Evolutionary conservation across 1,140 invertebrate genomes (phyloP), one percentile per base, ranked within the genome.

Genomic region (Hyphantria cunea): DNA sequence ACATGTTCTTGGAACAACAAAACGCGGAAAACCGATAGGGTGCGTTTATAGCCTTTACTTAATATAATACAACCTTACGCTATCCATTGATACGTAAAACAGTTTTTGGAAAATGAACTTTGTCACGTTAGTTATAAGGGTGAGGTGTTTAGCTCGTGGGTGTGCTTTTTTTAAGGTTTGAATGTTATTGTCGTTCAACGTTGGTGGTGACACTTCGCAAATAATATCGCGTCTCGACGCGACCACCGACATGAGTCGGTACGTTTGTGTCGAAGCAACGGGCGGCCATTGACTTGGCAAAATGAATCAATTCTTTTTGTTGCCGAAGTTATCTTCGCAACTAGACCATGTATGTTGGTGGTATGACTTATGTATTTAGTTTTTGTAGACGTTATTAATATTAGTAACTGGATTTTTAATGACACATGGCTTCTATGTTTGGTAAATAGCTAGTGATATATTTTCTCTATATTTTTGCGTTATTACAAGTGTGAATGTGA

Each of bases 21-120:
- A 44, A 69, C 52, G 70, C 72, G 84, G 79, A 84, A 88, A 87
- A 83, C 71, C 80, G 78, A 84, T 84, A 86, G 75, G 77, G 75
- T 77, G 77, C 72, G 72, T 83, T 79, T 79, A 84, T 58, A 67
- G 66, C 68, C 52, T 70, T 72, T 62, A 68, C 47, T 62, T 52
- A 65, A 67, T 63, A 37, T 47, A 54, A 44, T 51, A 37, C 58
- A 10, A 53, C 47, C 8, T 62, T 63, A 49, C 5, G 7, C 32
- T 31, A 54, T 13, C 51, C 10, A n/a, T n/a, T 41, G 5, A 48
- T 12, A 50, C 32, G 48, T 41, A 12, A 47, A 37, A 15, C 4
- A 0, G 14, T n/a, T 13, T 4, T 49, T 39, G 8, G 2, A 58
- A 39, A 31, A 25, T 58, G 0, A 39, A 49, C 45, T 39, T 11